Conservation (phyloP, 2,797 vertebrate genomes). For the Arnoldichthys spilopterus region DNA sequence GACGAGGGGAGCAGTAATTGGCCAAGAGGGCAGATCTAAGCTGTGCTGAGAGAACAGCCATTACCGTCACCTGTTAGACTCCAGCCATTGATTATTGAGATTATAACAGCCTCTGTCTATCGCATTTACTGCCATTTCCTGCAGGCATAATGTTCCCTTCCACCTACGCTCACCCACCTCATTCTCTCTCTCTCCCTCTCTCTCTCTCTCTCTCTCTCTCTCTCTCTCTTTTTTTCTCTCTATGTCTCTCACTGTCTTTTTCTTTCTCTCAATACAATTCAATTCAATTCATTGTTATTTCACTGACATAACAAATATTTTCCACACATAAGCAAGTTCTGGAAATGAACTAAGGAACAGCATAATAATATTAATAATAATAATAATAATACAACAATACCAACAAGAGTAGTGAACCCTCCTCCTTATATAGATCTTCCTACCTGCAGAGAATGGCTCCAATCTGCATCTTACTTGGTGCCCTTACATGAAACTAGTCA, state of each 20-base stretch:
- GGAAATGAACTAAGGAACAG: too few species aligned
- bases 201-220: constrained; percentile 8
- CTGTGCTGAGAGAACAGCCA: constrained; percentile 28
- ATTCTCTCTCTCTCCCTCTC: not conserved
- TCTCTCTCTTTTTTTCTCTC: not conserved
- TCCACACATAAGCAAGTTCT: too few species aligned
- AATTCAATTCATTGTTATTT: too few species aligned
- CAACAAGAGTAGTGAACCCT: too few species aligned
- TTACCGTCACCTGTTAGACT: constrained; percentile 33
- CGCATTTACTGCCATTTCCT: constrained; percentile 8
- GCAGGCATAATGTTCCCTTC: constrained; percentile 25
- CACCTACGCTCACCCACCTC: not conserved
- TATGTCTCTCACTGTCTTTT: not conserved
- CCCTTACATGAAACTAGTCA: too few species aligned
- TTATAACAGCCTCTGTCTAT: constrained; percentile 7
- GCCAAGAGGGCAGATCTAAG: constrained; percentile 33
- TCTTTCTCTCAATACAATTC: not conserved
- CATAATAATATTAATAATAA: too few species aligned
- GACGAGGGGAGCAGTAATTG: constrained; percentile 41
- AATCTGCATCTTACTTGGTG: too few species aligned
- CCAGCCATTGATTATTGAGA: constrained; percentile 41
- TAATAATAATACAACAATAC: too few species aligned
- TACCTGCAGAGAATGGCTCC: too few species aligned
- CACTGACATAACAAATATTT: too few species aligned
- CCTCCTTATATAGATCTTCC: too few species aligned